Conservation (phyloP, 2,797 vertebrate species). For the Enteromius anoplus region DNA sequence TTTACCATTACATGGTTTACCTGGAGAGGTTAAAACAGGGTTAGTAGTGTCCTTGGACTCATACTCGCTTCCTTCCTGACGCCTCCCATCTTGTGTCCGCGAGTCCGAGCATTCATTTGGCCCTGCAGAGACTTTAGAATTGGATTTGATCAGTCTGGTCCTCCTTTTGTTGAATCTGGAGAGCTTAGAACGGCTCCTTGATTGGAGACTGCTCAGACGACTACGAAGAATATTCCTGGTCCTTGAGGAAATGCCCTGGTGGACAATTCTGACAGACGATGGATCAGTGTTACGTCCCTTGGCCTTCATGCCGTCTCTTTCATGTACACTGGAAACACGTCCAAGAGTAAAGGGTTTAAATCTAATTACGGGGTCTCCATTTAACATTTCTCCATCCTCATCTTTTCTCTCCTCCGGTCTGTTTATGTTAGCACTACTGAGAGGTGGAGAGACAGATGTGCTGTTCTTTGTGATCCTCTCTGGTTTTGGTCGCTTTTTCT, state of each 20-base stretch:
- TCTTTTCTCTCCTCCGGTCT: conserved; percentile 35
- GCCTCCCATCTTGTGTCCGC: not conserved
- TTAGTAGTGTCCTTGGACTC: conserved; percentile 23
- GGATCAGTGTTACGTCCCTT: conserved; percentile 48
- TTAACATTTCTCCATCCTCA: conserved; percentile 15
- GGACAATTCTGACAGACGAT: conserved; percentile 61
- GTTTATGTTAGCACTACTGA: not conserved
- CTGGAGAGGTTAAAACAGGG: not conserved
- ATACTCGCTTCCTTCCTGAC: not conserved
- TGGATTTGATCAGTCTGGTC: conserved; percentile 38
- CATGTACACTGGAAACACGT: conserved; percentile 53
- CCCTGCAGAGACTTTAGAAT: conserved; percentile 15
- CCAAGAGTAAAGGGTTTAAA: conserved; percentile 68
- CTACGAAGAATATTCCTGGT: conserved; percentile 59
- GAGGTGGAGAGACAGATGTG: not conserved
- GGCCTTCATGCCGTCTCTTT: conserved; percentile 44
- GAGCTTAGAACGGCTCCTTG: conserved; percentile 33
- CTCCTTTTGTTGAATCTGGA: conserved; percentile 48
- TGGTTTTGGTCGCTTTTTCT: conserved; percentile 63
- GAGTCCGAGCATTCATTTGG: not conserved
- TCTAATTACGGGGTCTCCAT: conserved; percentile 35
- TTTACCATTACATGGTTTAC: conserved; percentile 30
- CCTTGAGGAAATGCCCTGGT: conserved; percentile 66
- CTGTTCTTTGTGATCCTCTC: conserved; percentile 34
- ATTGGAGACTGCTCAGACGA: conserved; percentile 31